Evolutionary conservation across 1,140 invertebrate genomes (phyloP), one percentile per base, ranked within the genome.

Genomic region (Stratiolaelaps scimitus): DNA sequence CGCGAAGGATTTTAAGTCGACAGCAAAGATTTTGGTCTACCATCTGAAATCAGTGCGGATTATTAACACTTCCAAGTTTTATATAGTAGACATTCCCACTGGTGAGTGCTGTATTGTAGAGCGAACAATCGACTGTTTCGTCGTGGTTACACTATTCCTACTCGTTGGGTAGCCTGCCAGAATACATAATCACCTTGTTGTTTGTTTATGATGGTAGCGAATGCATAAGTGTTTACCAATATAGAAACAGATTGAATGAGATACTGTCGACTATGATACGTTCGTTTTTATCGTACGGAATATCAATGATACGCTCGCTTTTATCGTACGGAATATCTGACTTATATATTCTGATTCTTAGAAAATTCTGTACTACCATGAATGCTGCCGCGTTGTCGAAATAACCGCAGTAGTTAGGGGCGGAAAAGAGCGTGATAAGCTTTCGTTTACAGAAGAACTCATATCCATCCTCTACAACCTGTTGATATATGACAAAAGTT

Each of bases 311-410:
- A 13, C n/a, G 13, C 44, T 13, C 13, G 44, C 44, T 45, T 45
- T 45, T n/a, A 13, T n/a, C 13, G 44, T 45, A 13, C 13, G 13
- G 44, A 13, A 19, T 45, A 19, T 13, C 13, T 13, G 13, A 19
- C 44, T n/a, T 13, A 45, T 13, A 45, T n/a, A 45, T n/a, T 13
- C 44, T 45, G 44, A 13, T 13, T 45, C 44, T n/a, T 13, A 45
- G 13, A 13, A 45, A 13, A 19, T 13, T 45, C n/a, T n/a, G 44
- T 45, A 98, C 94, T 71, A 90, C 94, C 94, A 98, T 99, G 88
- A 98, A 97, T 67, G 91, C 94, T 71, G 95, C 95, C 66, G 95
- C 95, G 78, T 99, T 99, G 76, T 99, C 95, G 76, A 98, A 99
- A 80, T 99, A 94, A 65, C 89, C 89, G 78, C 95, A 98, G 77